Base-by-base conservation (phyloP, 1,140 invertebrate species). In the Heliconius nattereri region DNA sequence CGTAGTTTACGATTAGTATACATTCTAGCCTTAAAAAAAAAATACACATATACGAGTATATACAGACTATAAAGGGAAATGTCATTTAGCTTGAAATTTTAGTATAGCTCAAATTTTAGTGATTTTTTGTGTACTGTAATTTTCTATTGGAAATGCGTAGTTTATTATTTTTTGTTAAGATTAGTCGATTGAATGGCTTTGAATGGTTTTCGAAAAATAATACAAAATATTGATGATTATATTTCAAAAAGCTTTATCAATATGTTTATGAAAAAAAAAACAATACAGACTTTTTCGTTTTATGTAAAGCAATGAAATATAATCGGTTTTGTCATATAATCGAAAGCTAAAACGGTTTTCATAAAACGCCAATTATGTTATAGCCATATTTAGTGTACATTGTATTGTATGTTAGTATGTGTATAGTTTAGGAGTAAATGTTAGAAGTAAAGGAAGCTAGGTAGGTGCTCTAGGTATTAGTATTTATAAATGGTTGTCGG, bases 381-480 rank as follows among this genome's bases (percentile, higher is more conserved):
- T 32, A 32, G 79, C 79, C 79, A 81, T 81, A 81, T 74, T 74
- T 78, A 78, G 77, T 81, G 75, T 81, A 75, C 26, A 81, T 77
- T 78, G 60, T 66, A 66, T 66, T 80, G 79, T 80, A 80, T 70
- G 54, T 57, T 78, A 78, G 72, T 78, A 40, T 81, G 75, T 81
- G 79, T 40, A 81, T 81, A 81, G 78, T 72, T 76, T 79, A 77
- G 75, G 78, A 71, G 75, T 76, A 78, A 76, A 78, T 72, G 49
- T 45, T 32, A 54, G 57, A 73, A 80, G 60, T 74, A 74, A 81
- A 81, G 74, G 71, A 80, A 75, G 81, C 78, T 84, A 85, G 84
- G 75, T 85, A 85, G 84, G 84, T 85, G 84, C 84, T 85, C 79
- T 85, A 85, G 83, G 23, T 81, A 19, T 60, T 85, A 85, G 78